Base-by-base conservation (phyloP, 1,140 invertebrate species). In the Panulirus ornatus region DNA sequence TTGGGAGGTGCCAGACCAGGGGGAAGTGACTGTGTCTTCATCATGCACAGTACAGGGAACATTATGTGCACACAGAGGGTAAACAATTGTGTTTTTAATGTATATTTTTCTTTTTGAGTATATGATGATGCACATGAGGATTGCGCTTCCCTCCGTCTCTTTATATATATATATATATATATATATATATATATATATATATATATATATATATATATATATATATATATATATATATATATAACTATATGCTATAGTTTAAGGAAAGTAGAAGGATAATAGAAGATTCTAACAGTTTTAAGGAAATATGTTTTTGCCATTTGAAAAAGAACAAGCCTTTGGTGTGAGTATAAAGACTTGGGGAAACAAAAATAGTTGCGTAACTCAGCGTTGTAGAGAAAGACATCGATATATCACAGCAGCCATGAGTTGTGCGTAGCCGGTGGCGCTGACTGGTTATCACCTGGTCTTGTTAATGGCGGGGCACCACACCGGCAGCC, bases 181-280 rank as follows among this genome's bases (percentile, higher is more conserved):
- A 8, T 27, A 70, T 27, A 27, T 27, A 70, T 8, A 6, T 70
- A 6, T 27, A n/a, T 70, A 70, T 9, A 70, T 70, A 70, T 70
- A 9, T 6, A 70, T 70, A 70, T 70, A n/a, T n/a, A 70, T 70
- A n/a, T 70, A n/a, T 70, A 9, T 70, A 70, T 70, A 70, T 70
- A 70, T 70, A 6, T 70, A 14, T 38, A 11, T 76, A 38, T 38
- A 8, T 11, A 3, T 14, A 9, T 76, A 40, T 40, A 76, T 76
- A 76, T 76, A 11, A 14, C 5, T 76, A 36, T 76, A 76, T 76
- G 34, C 44, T 47, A 5, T 5, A 47, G 44, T 47, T 47, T 6
- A 47, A 47, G 44, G 5, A 47, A 5, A 47, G 14, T 6, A 47
- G 44, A 47, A 47, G 44, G 44, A 9, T 19, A 27, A 5, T 51